Evolutionary conservation across 2,888 invertebrate genomes (phyloP).

Genomic region (Drosophila stalkeri): DNA sequence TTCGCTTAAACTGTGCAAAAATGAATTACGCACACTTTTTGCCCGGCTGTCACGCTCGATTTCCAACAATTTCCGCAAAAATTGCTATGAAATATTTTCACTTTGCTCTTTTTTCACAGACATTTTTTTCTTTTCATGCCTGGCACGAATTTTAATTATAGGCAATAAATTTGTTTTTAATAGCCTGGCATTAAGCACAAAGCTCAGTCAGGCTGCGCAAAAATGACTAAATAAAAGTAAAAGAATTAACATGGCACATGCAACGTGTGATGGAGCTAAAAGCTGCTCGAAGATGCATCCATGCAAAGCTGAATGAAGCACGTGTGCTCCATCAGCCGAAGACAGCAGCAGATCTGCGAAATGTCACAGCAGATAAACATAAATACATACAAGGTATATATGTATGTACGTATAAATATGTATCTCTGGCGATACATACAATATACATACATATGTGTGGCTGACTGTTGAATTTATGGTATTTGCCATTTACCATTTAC

Average conservation of each 20-base stretch:
- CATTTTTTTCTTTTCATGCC: slow-evolving; percentile 8
- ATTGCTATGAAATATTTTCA: slow-evolving; percentile 31
- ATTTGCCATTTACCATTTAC: slow-evolving; percentile 10
- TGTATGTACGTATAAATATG: not conserved
- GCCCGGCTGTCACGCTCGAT: slow-evolving; percentile 56
- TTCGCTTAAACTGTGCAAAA: slow-evolving; percentile 48
- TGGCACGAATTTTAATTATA: slow-evolving; percentile 65
- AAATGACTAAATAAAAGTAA: slow-evolving; percentile 6
- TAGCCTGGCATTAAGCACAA: slow-evolving; percentile 53
- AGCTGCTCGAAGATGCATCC: slow-evolving; percentile 14
- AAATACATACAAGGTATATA: not conserved
- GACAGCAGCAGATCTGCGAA: slow-evolving; percentile 19
- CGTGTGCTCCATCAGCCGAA: slow-evolving; percentile 2
- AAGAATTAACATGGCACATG: slow-evolving; percentile 31
- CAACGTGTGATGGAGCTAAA: slow-evolving; percentile 11
- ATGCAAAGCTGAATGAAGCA: slow-evolving; percentile 18
- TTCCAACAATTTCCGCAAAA: slow-evolving; percentile 67
- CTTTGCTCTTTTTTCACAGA: slow-evolving; percentile 1
- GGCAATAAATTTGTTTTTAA: slow-evolving; percentile 73
- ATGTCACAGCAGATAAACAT: not conserved
- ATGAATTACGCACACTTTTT: slow-evolving; percentile 52
- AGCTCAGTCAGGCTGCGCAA: slow-evolving; percentile 13
- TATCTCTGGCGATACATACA: not conserved
- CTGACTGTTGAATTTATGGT: slow-evolving; percentile 19
- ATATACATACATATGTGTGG: not conserved